Evolutionary conservation across 53 echinoderm and acorn worm genomes (phyloP), one percentile per base, ranked within the genome.

Genomic region (Mesocentrotus franciscanus): DNA sequence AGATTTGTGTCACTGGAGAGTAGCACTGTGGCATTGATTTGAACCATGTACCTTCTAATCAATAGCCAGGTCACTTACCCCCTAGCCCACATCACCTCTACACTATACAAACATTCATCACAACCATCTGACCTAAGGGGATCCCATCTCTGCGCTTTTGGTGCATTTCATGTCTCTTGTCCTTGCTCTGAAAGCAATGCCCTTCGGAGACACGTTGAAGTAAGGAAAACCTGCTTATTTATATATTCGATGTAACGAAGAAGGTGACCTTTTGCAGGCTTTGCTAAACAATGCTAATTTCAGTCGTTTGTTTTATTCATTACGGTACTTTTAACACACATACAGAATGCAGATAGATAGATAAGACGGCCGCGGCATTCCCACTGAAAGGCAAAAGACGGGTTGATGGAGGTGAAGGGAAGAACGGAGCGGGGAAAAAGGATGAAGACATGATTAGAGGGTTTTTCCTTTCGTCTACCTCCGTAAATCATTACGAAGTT

Each of bases 291-390:
- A 81, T 81, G 81, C 81, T 81, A 81, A 81, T 81, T 81, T 81
- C 36, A 81, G 42, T 81, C 81, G 42, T 81, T 81, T 81, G 81
- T 81, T 81, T 81, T 81, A 81, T 81, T 81, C 81, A 81, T 81
- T 81, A 81, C 36, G 9, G 81, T 36, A 39, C 81, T 81, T 42
- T 81, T 42, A 39, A 81, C 20, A 20, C 18, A 39, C 81, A 18
- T 42, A 39, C 9, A 39, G 42, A 42, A 81, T 42, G 8, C 22
- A 81, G 81, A 81, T 81, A 15, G 81, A 81, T 18, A 81, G 39
- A 33, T 18, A 42, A 20, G 81, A 74, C 32, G 74, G 10, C 9
- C 30, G 29, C 74, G 10, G 29, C 32, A 13, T 81, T 35, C 36
- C 18, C 36, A 22, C 35, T 81, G 81, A 39, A 64, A 42, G 36